Evolutionary conservation across 2,797 vertebrate species (phyloP).

Genomic region (Channallabes apus): DNA sequence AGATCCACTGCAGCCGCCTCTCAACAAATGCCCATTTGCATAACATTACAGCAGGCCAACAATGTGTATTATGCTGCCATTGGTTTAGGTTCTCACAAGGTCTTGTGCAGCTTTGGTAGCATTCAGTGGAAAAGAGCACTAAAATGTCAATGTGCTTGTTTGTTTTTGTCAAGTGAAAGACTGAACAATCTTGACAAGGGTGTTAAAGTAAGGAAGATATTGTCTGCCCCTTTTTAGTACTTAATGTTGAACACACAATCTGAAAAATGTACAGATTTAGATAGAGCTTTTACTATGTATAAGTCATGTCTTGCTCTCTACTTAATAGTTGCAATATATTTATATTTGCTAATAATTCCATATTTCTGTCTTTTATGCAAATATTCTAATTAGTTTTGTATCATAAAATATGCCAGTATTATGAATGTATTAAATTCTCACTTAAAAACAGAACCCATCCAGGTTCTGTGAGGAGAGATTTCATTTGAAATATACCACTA

Average conservation of each 20-base stretch:
- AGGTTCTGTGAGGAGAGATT: not conserved
- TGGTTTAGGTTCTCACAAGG: conserved; percentile 81
- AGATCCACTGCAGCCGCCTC: conserved; percentile 75
- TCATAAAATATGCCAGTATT: not conserved
- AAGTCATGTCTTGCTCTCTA: not conserved
- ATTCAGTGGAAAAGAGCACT: conserved; percentile 54
- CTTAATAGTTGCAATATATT: not conserved
- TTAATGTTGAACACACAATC: conserved; percentile 1
- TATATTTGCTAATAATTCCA: not conserved
- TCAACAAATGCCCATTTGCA: conserved; percentile 62
- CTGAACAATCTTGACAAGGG: conserved; percentile 42
- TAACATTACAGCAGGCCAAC: conserved; percentile 79
- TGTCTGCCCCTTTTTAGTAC: conserved; percentile 32
- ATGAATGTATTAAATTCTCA: not conserved
- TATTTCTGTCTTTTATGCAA: not conserved
- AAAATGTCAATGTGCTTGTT: conserved; percentile 60
- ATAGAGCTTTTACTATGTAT: conserved; percentile 1
- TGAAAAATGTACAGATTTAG: not conserved
- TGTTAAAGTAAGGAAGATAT: conserved; percentile 35
- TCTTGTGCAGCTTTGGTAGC: conserved; percentile 67
- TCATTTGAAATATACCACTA: not conserved
- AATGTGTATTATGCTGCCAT: conserved; percentile 79
- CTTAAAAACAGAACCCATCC: not conserved
- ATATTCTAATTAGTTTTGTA: not conserved
- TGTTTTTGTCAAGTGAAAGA: conserved; percentile 58